Evolutionary conservation across 1,140 invertebrate genomes (phyloP), one percentile per base, ranked within the genome.

Genomic region (Antheraea pernyi): DNA sequence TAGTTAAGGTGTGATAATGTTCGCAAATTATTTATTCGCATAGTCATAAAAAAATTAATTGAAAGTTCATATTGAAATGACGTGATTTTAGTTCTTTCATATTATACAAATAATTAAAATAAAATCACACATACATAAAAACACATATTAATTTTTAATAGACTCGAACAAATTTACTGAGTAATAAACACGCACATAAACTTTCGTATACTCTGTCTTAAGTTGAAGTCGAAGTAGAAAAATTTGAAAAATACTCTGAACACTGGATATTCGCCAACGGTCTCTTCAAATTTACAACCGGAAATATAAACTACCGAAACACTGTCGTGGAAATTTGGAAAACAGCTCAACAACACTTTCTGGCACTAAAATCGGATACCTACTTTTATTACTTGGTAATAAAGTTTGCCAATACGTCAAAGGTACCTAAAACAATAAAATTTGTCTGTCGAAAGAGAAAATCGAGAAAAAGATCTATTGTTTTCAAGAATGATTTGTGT

Each of bases 221-320:
- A 30, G 4, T 30, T 30, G 22, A 30, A 30, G 4, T 30, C 22
- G 4, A 42, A 9, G 39, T 3, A 42, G 11, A 42, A 42, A 1
- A 42, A 42, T 42, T 9, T 42, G 39, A 42, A 42, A 42, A 42
- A 11, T 8, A 42, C 7, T 9, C 39, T 11, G 11, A 42, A 61
- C 59, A 30, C 30, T 61, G 59, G 30, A 63, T 16, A 19, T 6
- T 16, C 3, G 61, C 61, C 61, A 63, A 37, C 37, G 7, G 7
- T 22, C 36, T 37, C 61, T 63, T 63, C 11, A 36, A 30, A 63
- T 63, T 63, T 37, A 63, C 37, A 37, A n/a, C 13, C 30, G 61
- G 30, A 63, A 22, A 63, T 63, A 7, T 63, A 37, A 63, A 63
- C 61, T 53, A 53, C 46, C 19, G 30, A n/a, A 36, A 63, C 22